These are phyloP conservation scores for Galleria mellonella DNA, from an alignment of 1,140 invertebrate species.

Conservation along the genomic window DNA sequence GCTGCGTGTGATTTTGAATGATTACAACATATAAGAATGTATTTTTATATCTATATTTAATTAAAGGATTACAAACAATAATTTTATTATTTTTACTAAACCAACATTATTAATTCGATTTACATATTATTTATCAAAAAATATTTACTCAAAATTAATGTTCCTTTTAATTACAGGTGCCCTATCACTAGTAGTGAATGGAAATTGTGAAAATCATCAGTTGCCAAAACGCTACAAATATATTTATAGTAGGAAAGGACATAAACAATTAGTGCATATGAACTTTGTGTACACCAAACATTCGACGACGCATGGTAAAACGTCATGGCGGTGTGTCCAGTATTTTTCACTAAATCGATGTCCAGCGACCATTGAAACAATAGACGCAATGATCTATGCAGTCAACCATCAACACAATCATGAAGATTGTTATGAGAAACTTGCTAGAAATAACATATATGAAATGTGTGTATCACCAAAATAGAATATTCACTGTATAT, in stretches of 20 bases:
- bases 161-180: constrained; percentile 42
- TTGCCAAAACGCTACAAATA: constrained; percentile 66
- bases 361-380: constrained; percentile 69
- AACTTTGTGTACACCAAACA: constrained; percentile 74
- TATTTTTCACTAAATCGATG: constrained; percentile 70
- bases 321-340: constrained; percentile 70
- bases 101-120: constrained; percentile 1
- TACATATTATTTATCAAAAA: constrained; percentile 1
- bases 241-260: constrained; percentile 71
- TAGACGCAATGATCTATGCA: constrained; percentile 66
- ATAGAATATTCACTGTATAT: constrained; percentile 14
- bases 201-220: constrained; percentile 34
- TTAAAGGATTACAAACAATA: constrained; percentile 13
- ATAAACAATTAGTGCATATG: constrained; percentile 71
- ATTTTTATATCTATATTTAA: constrained; percentile 38
- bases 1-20: constrained; percentile 26
- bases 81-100: no score
- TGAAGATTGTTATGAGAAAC: constrained; percentile 67
- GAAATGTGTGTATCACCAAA: constrained; percentile 61
- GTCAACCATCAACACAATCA: constrained; percentile 71
- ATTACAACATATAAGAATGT: constrained; percentile 19
- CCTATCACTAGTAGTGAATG: constrained; percentile 60
- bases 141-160: not conserved
- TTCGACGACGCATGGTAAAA: constrained; percentile 71
- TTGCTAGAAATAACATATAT: constrained; percentile 67